Base-by-base conservation (phyloP, 2,888 invertebrate genomes). In the Apotomis capreana region DNA sequence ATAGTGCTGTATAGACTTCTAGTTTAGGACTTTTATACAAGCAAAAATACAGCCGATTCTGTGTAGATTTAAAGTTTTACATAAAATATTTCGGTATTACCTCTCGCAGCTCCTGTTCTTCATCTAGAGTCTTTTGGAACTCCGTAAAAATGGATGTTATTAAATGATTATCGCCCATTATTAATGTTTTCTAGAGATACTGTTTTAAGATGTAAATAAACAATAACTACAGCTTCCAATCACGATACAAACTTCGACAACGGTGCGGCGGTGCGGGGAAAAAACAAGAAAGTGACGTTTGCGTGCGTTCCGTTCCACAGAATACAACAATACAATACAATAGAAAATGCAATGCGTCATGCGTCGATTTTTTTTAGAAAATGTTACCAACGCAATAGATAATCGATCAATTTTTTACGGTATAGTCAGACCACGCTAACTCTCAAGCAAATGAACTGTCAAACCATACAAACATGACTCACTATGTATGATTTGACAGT, bases 81-180 rank as follows among this genome's bases (percentile, higher is more conserved):
- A 62, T 13, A 12, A 6, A 12, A 40, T 6, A 44, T 49, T 60
- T 49, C 15, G 10, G 36, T 49, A 51, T 80, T 89, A 97, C 98
- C 94, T 98, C 98, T 75, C 97, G 94, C 55, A 95, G 84, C 83
- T 96, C 96, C 85, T 97, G 97, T 81, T 98, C 98, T 12, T 94
- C 91, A 79, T 96, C 96, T 49, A 98, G 91, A 84, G 95, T 94
- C 74, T 95, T 95, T 84, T 97, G 97, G 85, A 97, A 98, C 37
- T 95, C 94, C 67, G 94, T 94, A 84, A 98, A 97, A 80, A 96
- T 94, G 73, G 94, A 90, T 71, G 94, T 89, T 76, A 94, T 91
- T 60, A 95, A 88, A 69, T 89, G 87, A 78, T 92, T 91, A 61
- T 76, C 79, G 69, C 80, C 78, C 85, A 85, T 85, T 77, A 76